These are phyloP conservation scores for Calameuta pallipes DNA, from an alignment of 2,888 invertebrate genomes.

Conservation along the genomic window DNA sequence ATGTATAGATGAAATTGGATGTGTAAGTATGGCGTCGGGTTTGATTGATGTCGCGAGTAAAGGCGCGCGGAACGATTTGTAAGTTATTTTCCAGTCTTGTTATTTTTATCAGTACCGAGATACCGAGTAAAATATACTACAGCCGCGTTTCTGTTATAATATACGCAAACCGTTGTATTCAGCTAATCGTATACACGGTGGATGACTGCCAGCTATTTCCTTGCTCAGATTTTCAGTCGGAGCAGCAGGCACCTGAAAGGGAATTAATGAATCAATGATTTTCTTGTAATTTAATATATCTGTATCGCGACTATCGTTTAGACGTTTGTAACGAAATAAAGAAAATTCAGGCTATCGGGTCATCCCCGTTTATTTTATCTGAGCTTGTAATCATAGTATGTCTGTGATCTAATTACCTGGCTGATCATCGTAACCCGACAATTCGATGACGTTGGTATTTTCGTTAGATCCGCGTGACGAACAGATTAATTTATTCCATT, in stretches of 20 bases:
- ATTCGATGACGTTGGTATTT: not conserved
- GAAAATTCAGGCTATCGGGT: not conserved
- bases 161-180: not conserved
- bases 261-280: too few relatives aligned
- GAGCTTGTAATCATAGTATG: not conserved
- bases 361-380: not conserved
- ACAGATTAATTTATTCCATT: not conserved
- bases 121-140: not conserved
- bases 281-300: not conserved
- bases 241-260: too few relatives aligned
- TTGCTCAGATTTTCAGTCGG: not conserved
- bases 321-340: not conserved
- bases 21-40: not conserved
- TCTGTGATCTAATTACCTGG: not conserved
- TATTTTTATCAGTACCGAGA: not conserved
- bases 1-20: not conserved
- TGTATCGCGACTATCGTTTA: not conserved
- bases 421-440: not conserved
- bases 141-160: not conserved
- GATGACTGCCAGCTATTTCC: not conserved
- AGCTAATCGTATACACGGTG: not conserved
- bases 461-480: not conserved
- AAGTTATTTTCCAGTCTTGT: not conserved
- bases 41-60: not conserved
- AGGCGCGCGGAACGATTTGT: not conserved